Base-by-base conservation (phyloP, 2,888 invertebrate species). In the Agrochola lychnidis region DNA sequence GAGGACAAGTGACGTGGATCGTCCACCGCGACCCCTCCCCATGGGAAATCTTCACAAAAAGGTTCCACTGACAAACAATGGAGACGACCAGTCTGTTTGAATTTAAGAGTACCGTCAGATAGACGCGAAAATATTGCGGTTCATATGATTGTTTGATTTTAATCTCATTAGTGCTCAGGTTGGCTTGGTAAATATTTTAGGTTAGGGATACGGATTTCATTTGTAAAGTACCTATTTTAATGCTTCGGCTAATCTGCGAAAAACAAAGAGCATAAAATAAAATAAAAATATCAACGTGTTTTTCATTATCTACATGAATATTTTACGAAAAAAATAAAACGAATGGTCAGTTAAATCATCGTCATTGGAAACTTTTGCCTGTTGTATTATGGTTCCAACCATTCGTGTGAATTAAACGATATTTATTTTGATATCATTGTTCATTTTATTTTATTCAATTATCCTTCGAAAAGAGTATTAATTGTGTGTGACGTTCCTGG, bases 41-140 rank as follows among this genome's bases (percentile, higher is more conserved):
- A 77, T 81, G 96, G 95, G 96, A 96, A 96, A 96, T 96, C 94
- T 95, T 89, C 90, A 92, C 93, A 93, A 94, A 95, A 95, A 95
- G 95, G 94, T 94, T 94, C 89, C 91, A 89, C 87, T 90, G 89
- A 91, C 93, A 94, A 95, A 95, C 95, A 95, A 94, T 92, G 90
- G 89, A 90, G 91, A 83, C 86, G 89, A 87, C 88, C 88, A 87
- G 89, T 86, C 90, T 92, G 90, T 92, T 94, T 93, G 91, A 91
- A 91, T 91, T 90, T 90, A 90, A 88, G 85, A 82, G 86, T 73
- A 81, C 78, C 72, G 64, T 73, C 83, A 89, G 86, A 88, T 79
- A 66, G 78, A 79, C 61, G 77, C 36, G 57, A 84, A 84, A 87
- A 86, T 78, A 83, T 84, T 85, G 84, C 73, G 78, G 84, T 81